Conservation (phyloP, 2,113 vertebrate species). For the Toxotes chatareus region DNA sequence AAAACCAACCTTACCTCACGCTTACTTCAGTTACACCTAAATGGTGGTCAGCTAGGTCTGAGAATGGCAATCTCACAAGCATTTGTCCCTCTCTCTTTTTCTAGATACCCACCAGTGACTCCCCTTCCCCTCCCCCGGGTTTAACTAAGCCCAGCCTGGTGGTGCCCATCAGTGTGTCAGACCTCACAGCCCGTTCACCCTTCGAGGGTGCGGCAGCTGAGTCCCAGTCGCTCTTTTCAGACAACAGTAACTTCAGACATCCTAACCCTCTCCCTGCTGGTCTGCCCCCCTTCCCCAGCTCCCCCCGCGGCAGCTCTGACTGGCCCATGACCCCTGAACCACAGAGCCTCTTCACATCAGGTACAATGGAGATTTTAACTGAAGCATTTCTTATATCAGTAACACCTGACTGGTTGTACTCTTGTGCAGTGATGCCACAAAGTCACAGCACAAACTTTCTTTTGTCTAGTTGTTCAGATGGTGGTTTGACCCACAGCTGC, state of each 20-base stretch:
- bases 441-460: background rate
- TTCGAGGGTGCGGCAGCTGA: slow-evolving; percentile 97
- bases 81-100: background rate
- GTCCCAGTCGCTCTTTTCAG: slow-evolving; percentile 98
- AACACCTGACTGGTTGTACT: background rate
- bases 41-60: background rate
- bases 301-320: slow-evolving; percentile 92
- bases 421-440: background rate
- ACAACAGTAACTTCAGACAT: slow-evolving; percentile 97
- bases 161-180: slow-evolving; percentile 94
- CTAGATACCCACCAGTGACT: slow-evolving; percentile 93
- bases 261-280: slow-evolving; percentile 97
- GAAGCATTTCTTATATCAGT: background rate
- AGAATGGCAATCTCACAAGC: background rate
- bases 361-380: slow-evolving; percentile 70
- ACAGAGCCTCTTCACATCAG: slow-evolving; percentile 99
- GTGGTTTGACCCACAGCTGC: background rate
- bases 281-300: slow-evolving; percentile 94
- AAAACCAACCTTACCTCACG: slow-evolving; percentile 38
- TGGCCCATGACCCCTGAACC: slow-evolving; percentile 99
- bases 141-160: slow-evolving; percentile 94
- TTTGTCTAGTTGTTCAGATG: background rate
- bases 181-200: slow-evolving; percentile 94
- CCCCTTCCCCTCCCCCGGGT: slow-evolving; percentile 96
- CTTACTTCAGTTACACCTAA: background rate